Evolutionary conservation across 1,140 invertebrate genomes (phyloP).

Genomic region (Nomia melanderi): DNA sequence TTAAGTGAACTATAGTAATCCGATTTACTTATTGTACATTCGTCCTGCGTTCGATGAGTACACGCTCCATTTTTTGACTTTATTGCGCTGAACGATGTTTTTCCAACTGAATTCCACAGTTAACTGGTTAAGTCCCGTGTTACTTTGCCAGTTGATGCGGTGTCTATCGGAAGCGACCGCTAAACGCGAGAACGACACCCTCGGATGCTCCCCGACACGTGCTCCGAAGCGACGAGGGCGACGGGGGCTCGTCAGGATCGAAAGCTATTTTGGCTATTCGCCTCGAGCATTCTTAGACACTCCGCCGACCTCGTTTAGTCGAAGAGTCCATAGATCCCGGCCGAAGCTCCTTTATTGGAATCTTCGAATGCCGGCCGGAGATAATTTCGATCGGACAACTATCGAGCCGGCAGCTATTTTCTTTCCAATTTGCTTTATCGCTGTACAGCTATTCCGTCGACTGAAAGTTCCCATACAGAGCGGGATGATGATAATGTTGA

Average conservation of each 20-base stretch:
- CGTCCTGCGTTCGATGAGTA: too few species aligned
- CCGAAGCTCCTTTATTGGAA: constrained; percentile 19
- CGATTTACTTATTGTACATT: too few species aligned
- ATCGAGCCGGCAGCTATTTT: neutral
- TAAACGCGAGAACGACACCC: neutral
- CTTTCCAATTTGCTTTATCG: neutral
- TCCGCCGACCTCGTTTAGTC: constrained; percentile 41
- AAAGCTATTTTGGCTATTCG: constrained; percentile 58
- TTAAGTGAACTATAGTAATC: too few species aligned
- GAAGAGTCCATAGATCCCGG: constrained; percentile 13
- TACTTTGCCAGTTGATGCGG: neutral
- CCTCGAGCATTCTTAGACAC: constrained; percentile 38
- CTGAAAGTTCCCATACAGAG: too few species aligned
- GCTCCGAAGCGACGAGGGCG: constrained; percentile 15
- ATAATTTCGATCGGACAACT: neutral
- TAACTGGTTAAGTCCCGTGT: too few species aligned
- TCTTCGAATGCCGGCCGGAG: neutral
- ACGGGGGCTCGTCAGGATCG: constrained; percentile 38
- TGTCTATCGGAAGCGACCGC: neutral
- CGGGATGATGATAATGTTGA: too few species aligned
- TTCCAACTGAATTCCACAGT: too few species aligned
- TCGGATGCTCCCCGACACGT: constrained; percentile 16
- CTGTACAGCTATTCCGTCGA: too few species aligned
- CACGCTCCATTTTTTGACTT: too few species aligned
- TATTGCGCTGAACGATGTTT: too few species aligned